Evolutionary conservation across 2,888 invertebrate species (phyloP), one percentile per base, ranked within the genome.

Genomic region (Lycia hirtaria): DNA sequence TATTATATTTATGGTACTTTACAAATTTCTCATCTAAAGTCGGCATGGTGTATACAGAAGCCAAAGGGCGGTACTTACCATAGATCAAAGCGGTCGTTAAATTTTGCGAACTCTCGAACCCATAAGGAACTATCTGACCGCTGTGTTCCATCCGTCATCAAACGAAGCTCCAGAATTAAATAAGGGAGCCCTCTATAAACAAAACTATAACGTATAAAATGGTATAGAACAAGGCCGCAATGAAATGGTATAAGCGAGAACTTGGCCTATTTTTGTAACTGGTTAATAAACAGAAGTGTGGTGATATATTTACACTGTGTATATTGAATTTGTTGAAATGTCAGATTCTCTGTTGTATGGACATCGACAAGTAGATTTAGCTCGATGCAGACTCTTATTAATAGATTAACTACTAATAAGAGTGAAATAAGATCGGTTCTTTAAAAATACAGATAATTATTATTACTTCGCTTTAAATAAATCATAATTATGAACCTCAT

Each of bases 221-320:
- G 6, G 35, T 35, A 43, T 4, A 44, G 47, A 56, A 33, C 62
- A 61, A 67, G 64, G 66, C 47, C 60, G 41, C 22, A 14, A 49
- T 28, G 52, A 40, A 47, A 62, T 60, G 52, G 24, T 24, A 48
- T 65, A 62, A 45, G 60, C 59, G 44, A 60, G 58, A 64, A 70
- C 62, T 64, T 63, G 60, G 62, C 60, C 68, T 68, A 68, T 70
- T 67, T 69, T 54, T 56, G 52, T 44, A 48, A 38, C 37, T 41
- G 51, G 58, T 61, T 52, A 60, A 67, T 65, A 65, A 68, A 70
- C 67, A 64, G 51, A 59, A 60, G 52, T 60, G 49, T 40, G 44
- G 28, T 7, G 22, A 56, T 28, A 35, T 54, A 53, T 57, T 55
- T 53, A 55, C 49, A 22, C 49, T 58, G 49, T 58, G 53, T 57